These are phyloP conservation scores for Rhagologus leucostigma DNA, from an alignment of 2,113 vertebrate species.

Conservation along the genomic window DNA sequence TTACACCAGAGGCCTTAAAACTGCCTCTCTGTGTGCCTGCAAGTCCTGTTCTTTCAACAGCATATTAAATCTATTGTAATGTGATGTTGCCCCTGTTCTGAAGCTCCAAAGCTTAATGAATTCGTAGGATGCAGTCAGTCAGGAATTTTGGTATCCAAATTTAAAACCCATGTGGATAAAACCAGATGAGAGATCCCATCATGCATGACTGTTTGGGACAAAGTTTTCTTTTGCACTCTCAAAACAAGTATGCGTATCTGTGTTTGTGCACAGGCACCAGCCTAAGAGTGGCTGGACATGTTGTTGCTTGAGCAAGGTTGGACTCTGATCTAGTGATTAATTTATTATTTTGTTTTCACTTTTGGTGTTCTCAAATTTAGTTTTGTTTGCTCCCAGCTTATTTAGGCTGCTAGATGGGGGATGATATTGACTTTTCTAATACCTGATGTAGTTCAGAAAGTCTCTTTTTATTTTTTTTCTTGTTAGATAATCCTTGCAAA, in stretches of 20 bases:
- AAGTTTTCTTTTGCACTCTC: neutral
- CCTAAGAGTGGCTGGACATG: fast-evolving
- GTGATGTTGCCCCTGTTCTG: neutral
- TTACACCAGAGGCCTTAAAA: neutral
- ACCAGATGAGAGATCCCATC: neutral
- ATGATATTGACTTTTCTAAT: neutral
- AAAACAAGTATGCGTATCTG: neutral
- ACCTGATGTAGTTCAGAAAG: neutral
- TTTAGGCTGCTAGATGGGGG: neutral
- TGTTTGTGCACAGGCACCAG: neutral
- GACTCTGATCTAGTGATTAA: neutral
- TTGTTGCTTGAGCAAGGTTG: neutral
- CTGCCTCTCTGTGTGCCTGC: neutral
- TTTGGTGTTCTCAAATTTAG: neutral
- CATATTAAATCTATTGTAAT: neutral
- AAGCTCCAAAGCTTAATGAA: neutral
- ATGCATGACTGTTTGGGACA: neutral
- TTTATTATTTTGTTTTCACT: neutral
- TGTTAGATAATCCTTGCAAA: neutral
- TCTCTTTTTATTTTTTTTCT: neutral
- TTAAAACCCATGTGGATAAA: neutral
- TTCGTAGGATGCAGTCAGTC: neutral
- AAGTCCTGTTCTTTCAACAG: neutral
- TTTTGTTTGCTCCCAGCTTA: neutral
- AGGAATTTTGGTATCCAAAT: neutral